A percentile compares a stretch with the other conserved stretches of the same genome.
phyloP scores from a whole-genome alignment of 2,888 invertebrate species.

The Spodoptera littoralis region DNA sequence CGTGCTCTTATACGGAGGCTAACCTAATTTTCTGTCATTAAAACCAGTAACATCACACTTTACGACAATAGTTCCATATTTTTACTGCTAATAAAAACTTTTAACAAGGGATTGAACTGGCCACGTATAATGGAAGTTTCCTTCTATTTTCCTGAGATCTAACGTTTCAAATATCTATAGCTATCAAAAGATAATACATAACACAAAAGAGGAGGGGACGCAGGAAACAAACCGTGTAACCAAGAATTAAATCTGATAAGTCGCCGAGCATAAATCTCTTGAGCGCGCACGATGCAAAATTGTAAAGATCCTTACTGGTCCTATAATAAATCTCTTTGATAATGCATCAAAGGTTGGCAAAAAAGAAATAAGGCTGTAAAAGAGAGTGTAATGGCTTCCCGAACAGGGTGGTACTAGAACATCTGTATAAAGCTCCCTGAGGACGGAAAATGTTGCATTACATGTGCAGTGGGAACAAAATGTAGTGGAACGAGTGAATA shows the following conservation, averaged over 20 bases:
- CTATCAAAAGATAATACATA: conserved; percentile 22
- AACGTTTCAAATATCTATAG: conserved; percentile 10
- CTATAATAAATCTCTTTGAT: conserved; percentile 55
- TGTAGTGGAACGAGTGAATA: conserved; percentile 37
- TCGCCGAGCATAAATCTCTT: conserved; percentile 44
- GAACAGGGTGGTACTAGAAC: conserved; percentile 43
- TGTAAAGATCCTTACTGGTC: conserved; percentile 24
- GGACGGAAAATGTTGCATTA: conserved; percentile 43
- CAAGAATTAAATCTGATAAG: conserved; percentile 58
- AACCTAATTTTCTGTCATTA: conserved; percentile 49
- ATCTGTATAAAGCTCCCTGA: conserved; percentile 39
- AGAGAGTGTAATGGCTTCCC: conserved; percentile 58
- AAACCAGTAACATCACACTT: conserved; percentile 14
- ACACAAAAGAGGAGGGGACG: conserved; percentile 42
- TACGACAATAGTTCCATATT: conserved; percentile 8
- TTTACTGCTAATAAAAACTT: conserved; percentile 16
- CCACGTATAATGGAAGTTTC: not conserved
- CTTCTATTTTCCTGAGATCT: not conserved
- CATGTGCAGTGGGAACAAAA: conserved; percentile 37
- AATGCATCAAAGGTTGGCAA: conserved; percentile 44
- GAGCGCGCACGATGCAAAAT: conserved; percentile 49
- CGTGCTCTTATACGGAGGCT: conserved; percentile 31
- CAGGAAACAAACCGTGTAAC: conserved; percentile 34
- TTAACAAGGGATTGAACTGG: conserved; percentile 1
- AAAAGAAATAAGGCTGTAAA: conserved; percentile 52